Evolutionary conservation across 2,888 invertebrate genomes (phyloP), one percentile per base, ranked within the genome.

Genomic region (Brenthis daphne): DNA sequence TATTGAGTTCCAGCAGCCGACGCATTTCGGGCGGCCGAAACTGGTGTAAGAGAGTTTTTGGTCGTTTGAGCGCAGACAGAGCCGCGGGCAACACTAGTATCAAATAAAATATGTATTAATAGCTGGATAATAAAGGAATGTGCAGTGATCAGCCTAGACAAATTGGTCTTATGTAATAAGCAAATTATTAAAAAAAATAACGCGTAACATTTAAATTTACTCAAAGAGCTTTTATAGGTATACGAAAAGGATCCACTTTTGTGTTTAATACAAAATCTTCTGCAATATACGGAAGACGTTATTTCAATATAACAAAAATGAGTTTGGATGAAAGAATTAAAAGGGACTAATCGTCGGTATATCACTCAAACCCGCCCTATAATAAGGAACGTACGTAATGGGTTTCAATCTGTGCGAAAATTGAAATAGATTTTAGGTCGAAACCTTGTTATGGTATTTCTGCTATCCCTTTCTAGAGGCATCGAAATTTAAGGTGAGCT

Each of bases 381-480:
- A 65, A 65, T 65, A 68, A 61, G 65, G 71, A 57, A 58, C 65
- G 55, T 63, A 64, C 50, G 58, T 20, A 68, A 71, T 63, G 63
- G 63, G 65, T 63, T 71, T 65, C 68, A 71, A 65, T 68, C 68
- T 68, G 63, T 16, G 54, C 65, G 65, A 63, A 64, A 69, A 68
- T 68, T 68, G 58, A 65, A 64, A 68, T 71, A 66, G 58, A 66
- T 71, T 64, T 57, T 43, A 61, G 68, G 68, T 58, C 68, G 33
- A 60, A 66, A 60, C 58, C 57, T 66, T 29, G 64, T 67, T 64
- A 67, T 57, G 48, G 48, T 56, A 60, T 33, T 47, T 64, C 51
- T 56, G n/a, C 51, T 63, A 53, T 37, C 53, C 29, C 55, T 55
- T 37, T 13, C 14, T 54, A 12, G 37, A 58, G 58, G 5, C 14